These are phyloP conservation scores for Centroberyx gerrardi DNA, from an alignment of 2,797 vertebrate genomes.

Conservation along the genomic window DNA sequence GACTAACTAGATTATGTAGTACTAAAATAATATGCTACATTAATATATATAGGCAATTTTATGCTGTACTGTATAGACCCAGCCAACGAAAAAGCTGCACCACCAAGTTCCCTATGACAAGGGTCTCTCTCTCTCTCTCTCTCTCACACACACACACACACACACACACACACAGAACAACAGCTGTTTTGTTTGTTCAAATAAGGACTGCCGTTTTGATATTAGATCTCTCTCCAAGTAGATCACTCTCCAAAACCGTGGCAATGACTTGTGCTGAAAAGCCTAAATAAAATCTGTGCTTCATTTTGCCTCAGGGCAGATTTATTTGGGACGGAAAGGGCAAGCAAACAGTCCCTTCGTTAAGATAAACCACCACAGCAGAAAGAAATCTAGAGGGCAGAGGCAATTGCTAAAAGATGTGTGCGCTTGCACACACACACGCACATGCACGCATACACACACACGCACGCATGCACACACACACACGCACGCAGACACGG, in stretches of 20 bases:
- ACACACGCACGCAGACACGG: neutral
- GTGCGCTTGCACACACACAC: neutral
- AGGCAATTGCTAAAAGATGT: constrained; percentile 22
- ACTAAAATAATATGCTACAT: too few relatives aligned
- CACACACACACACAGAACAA: neutral
- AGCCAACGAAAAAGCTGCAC: too few relatives aligned
- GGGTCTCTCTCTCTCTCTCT: too few relatives aligned
- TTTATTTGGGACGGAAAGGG: constrained; percentile 49
- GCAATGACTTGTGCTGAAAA: constrained; percentile 45
- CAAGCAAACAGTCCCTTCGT: constrained; percentile 53
- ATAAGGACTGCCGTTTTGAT: constrained; percentile 20
- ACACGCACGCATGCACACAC: constrained; percentile 10
- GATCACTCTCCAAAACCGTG: constrained; percentile 36
- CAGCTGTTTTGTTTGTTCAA: constrained; percentile 36
- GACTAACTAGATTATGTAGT: too few relatives aligned
- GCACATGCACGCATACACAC: too few relatives aligned
- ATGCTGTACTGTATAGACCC: too few relatives aligned
- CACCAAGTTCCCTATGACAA: too few relatives aligned
- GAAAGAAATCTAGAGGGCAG: constrained; percentile 39
- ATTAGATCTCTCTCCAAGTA: constrained; percentile 36
- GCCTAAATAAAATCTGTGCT: constrained; percentile 19
- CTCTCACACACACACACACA: too few relatives aligned
- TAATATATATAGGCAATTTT: too few relatives aligned
- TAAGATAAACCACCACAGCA: constrained; percentile 46
- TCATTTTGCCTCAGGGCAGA: constrained; percentile 23